Evolutionary conservation across 1,140 invertebrate species (phyloP).

Genomic region (Maconellicoccus hirsutus): DNA sequence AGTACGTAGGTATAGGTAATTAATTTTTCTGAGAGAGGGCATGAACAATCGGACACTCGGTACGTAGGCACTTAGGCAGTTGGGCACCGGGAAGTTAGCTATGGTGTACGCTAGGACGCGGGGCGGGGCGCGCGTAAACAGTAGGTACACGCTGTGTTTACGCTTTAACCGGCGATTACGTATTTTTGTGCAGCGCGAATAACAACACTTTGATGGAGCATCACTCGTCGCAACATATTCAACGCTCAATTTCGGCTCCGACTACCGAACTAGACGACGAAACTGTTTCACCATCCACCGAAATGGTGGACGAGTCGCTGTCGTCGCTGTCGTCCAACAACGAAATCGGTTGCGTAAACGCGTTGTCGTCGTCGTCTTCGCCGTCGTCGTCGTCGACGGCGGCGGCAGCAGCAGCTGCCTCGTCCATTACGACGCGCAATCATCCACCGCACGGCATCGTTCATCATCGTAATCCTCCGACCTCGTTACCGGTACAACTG

Average conservation of each 20-base stretch:
- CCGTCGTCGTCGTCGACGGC: no score
- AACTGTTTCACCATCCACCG: neutral
- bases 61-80: no score
- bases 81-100: no score
- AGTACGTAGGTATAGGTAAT: no score
- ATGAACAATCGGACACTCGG: no score
- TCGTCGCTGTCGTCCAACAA: neutral
- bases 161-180: no score
- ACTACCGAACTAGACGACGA: neutral
- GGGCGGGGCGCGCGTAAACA: no score
- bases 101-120: no score
- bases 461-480: constrained; percentile 12
- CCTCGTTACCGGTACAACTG: neutral
- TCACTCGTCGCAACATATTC: neutral
- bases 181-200: neutral
- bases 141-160: no score
- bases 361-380: no score
- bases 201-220: neutral
- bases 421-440: no score
- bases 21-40: no score
- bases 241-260: neutral
- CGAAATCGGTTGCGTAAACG: neutral
- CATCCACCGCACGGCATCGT: neutral
- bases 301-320: neutral
- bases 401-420: neutral